A percentile compares a stretch with the other conserved stretches of the same genome.
Conservation (phyloP, 2,113 vertebrate species). For the Grantiella picta region DNA sequence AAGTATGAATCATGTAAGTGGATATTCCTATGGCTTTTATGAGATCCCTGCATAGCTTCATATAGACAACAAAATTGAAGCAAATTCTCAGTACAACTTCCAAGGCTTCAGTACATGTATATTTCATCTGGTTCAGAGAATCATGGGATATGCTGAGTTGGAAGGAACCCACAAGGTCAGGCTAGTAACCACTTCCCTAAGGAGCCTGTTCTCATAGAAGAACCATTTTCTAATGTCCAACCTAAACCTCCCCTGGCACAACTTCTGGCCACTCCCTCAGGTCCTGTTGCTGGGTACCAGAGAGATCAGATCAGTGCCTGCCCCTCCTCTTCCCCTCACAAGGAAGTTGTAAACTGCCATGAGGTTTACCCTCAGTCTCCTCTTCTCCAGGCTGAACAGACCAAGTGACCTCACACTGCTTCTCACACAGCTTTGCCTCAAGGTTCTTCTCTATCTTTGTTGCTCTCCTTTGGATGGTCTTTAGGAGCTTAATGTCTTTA, state of each 20-base stretch:
- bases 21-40: not conserved
- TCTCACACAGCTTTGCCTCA: fast-evolving
- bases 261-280: not conserved
- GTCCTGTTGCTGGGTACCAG: too few species aligned
- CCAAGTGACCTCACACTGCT: not conserved
- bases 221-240: not conserved
- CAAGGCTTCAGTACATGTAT: not conserved
- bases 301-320: not conserved
- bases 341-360: not conserved
- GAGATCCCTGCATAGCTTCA: not conserved
- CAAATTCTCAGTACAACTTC: not conserved
- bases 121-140: not conserved
- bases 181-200: not conserved
- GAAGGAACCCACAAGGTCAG: not conserved
- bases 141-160: not conserved
- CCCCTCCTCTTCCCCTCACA: not conserved
- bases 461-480: not conserved
- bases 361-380: not conserved
- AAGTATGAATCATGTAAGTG: not conserved
- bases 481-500: not conserved
- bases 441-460: not conserved
- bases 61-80: not conserved
- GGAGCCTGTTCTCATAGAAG: not conserved
- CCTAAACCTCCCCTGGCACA: not conserved
- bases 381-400: not conserved